A percentile compares a stretch with the other conserved stretches of the same genome.
Conservation (phyloP, 1,140 invertebrate genomes). For the Tetranychus urticae region DNA sequence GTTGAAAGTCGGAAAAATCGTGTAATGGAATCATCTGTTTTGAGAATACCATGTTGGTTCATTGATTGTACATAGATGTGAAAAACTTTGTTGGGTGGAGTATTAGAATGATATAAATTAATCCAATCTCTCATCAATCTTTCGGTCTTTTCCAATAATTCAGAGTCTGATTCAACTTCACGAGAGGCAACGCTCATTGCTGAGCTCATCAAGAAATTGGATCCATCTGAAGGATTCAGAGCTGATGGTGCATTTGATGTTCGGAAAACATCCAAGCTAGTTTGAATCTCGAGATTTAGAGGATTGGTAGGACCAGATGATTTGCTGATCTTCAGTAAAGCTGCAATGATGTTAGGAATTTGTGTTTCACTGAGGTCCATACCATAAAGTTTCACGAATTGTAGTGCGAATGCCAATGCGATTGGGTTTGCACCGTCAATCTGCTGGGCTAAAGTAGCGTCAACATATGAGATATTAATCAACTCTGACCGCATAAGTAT, state of each 20-base stretch:
- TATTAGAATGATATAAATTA: slow-evolving; percentile 53
- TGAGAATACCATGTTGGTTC: slow-evolving; percentile 46
- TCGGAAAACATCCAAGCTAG: slow-evolving; percentile 1
- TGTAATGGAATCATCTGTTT: slow-evolving; percentile 89
- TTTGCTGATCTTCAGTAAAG: slow-evolving; percentile 4
- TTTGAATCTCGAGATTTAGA: slow-evolving; percentile 4
- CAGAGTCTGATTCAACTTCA: slow-evolving; percentile 46
- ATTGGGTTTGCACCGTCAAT: slow-evolving; percentile 5
- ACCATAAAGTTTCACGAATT: slow-evolving; percentile 9
- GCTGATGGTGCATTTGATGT: not conserved
- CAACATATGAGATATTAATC: slow-evolving; percentile 46
- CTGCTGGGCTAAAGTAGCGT: slow-evolving; percentile 48
- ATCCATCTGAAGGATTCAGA: not conserved
- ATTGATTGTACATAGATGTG: slow-evolving; percentile 59
- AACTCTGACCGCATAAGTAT: slow-evolving; percentile 45
- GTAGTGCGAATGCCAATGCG: slow-evolving; percentile 4
- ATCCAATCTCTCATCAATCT: slow-evolving; percentile 85
- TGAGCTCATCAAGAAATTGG: not conserved
- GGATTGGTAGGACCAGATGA: slow-evolving; percentile 2
- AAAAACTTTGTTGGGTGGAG: slow-evolving; percentile 67
- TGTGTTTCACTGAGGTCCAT: not conserved
- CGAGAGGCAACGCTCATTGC: not conserved
- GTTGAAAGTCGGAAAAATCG: slow-evolving; percentile 89
- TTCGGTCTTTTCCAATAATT: slow-evolving; percentile 83
- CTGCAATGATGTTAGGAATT: slow-evolving; percentile 6